phyloP scores from a whole-genome alignment of 2,113 vertebrate genomes.

The Pholis gunnellus region DNA sequence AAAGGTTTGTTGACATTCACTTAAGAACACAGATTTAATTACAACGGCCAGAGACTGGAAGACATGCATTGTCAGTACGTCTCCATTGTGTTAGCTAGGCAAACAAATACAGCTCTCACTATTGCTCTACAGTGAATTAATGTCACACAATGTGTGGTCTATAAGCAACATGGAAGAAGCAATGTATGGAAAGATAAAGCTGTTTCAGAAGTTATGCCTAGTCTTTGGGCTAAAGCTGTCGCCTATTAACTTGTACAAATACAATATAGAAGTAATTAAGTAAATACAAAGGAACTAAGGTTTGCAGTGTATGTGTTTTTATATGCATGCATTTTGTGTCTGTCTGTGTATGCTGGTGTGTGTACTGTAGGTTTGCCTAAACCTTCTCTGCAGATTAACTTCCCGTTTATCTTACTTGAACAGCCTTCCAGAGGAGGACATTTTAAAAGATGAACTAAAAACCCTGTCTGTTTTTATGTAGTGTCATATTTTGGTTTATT shows the following conservation, averaged over 20 bases:
- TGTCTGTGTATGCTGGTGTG: background rate
- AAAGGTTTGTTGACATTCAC: background rate
- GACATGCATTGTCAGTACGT: background rate
- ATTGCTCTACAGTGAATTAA: background rate
- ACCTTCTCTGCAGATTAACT: background rate
- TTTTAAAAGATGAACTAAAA: too few species aligned
- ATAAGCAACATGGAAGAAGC: background rate
- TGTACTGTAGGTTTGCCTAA: conserved; percentile 2
- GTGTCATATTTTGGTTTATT: too few species aligned
- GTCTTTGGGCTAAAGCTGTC: background rate
- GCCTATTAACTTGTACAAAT: background rate
- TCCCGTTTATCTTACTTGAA: background rate
- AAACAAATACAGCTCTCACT: conserved; percentile 1
- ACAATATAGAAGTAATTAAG: background rate
- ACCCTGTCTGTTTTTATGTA: too few species aligned
- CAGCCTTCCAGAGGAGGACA: too few species aligned
- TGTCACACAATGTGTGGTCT: background rate
- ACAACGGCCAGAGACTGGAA: background rate
- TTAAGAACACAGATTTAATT: background rate
- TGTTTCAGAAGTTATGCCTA: background rate
- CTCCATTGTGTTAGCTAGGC: conserved; percentile 2
- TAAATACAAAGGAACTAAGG: background rate
- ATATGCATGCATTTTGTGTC: too few species aligned
- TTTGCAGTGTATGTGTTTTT: background rate
- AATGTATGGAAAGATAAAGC: background rate